Evolutionary conservation across 2,113 vertebrate species (phyloP).

Genomic region (Phylloscopus trochilus): DNA sequence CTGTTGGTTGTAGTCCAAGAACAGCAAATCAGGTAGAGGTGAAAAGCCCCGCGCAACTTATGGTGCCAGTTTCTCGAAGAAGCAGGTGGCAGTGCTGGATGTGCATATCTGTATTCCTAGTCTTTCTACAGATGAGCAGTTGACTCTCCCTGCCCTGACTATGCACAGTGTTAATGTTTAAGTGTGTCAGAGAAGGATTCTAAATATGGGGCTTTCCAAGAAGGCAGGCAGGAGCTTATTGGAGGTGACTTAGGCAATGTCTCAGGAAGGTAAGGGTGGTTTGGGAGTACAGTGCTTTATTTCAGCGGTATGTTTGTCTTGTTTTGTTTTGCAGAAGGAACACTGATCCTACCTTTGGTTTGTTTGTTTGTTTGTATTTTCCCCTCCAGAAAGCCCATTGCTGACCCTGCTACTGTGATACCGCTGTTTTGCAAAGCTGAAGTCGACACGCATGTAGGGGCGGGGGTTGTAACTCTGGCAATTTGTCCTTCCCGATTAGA

Average conservation of each 20-base stretch:
- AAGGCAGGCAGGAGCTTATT: neutral
- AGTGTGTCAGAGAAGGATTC: neutral
- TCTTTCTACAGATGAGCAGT: neutral
- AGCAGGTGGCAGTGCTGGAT: neutral
- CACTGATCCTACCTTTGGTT: constrained; percentile 64
- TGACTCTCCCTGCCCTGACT: neutral
- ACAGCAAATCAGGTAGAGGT: neutral
- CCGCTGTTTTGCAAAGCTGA: constrained; percentile 67
- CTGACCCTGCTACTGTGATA: constrained; percentile 62
- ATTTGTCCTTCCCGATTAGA: constrained; percentile 60
- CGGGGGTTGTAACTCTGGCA: constrained; percentile 54
- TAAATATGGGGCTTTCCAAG: neutral
- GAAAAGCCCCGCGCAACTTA: accelerated
- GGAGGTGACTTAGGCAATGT: neutral
- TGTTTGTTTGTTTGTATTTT: constrained; percentile 70
- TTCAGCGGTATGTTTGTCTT: constrained; percentile 50
- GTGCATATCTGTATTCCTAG: neutral
- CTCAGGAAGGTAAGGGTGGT: neutral
- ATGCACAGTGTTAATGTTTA: neutral
- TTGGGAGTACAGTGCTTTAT: neutral
- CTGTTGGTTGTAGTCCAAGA: neutral
- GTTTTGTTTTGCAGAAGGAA: constrained; percentile 71
- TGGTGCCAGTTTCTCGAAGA: neutral
- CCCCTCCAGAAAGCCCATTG: constrained; percentile 65
- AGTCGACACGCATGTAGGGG: constrained; percentile 70